Conservation (phyloP, 1,140 invertebrate genomes). For the Drosophila serrata region DNA sequence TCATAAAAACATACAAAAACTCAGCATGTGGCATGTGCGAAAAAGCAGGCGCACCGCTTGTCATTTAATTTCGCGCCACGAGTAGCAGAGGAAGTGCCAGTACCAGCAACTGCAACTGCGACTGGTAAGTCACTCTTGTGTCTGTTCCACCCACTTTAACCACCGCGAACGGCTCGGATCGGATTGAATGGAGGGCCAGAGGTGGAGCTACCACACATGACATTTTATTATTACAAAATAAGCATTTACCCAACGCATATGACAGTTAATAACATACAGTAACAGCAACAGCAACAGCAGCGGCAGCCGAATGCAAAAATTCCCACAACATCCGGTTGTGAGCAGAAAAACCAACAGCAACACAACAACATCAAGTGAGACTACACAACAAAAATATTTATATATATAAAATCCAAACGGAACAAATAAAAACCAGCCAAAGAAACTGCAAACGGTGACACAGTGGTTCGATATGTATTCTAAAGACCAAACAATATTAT, state of each 20-base stretch:
- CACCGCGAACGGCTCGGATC: background rate
- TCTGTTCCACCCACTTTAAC: conserved; percentile 27
- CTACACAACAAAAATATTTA: conserved; percentile 33
- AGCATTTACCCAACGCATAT: conserved; percentile 77
- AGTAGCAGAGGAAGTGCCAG: conserved; percentile 36
- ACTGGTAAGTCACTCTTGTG: conserved; percentile 63
- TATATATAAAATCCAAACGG: conserved; percentile 58
- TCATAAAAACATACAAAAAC: conserved; percentile 7
- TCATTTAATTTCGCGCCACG: conserved; percentile 77
- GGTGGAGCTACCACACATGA: conserved; percentile 65
- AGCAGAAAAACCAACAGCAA: conserved; percentile 57
- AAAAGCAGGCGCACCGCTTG: conserved; percentile 71
- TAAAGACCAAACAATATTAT: background rate
- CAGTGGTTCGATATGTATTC: conserved; percentile 30
- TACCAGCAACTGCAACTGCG: conserved; percentile 38
- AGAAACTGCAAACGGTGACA: conserved; percentile 43
- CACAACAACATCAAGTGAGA: conserved; percentile 27
- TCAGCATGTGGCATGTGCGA: conserved; percentile 69
- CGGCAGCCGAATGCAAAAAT: conserved; percentile 73
- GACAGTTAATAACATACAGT: conserved; percentile 75
- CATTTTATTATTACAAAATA: conserved; percentile 83
- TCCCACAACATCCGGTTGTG: conserved; percentile 81
- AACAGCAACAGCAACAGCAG: conserved; percentile 23
- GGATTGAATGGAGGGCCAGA: background rate
- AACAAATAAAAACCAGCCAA: conserved; percentile 67